Evolutionary conservation across 2,113 vertebrate genomes (phyloP).

Genomic region (Notothenia coriiceps): DNA sequence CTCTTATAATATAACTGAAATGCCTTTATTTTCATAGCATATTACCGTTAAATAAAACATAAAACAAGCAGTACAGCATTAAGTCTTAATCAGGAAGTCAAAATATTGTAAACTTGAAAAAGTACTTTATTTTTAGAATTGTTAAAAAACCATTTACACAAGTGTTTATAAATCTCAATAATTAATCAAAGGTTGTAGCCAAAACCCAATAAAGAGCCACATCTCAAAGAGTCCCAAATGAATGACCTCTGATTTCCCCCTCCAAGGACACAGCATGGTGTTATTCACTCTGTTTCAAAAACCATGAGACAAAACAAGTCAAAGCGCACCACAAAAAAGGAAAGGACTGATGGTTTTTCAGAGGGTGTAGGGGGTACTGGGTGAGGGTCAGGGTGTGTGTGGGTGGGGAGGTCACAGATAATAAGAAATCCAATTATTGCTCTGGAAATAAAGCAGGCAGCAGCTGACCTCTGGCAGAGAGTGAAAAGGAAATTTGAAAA

Average conservation of each 20-base stretch:
- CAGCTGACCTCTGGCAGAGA: conserved; percentile 2
- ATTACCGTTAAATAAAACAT: no score
- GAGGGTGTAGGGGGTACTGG: neutral
- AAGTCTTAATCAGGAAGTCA: no score
- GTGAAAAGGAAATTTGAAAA: conserved; percentile 8
- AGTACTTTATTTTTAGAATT: neutral
- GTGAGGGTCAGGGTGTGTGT: conserved; percentile 8
- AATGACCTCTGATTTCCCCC: neutral
- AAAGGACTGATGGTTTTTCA: conserved; percentile 15
- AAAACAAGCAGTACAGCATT: no score
- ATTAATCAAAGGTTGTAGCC: neutral
- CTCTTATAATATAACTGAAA: no score
- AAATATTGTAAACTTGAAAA: no score
- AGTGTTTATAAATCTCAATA: neutral
- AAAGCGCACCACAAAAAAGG: neutral
- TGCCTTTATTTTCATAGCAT: no score
- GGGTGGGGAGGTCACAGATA: conserved; percentile 31
- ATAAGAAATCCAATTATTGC: conserved; percentile 54
- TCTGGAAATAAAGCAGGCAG: neutral
- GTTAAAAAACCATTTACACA: neutral
- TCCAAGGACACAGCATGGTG: neutral
- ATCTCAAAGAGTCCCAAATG: neutral
- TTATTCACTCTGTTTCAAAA: neutral
- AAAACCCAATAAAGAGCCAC: neutral
- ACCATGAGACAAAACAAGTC: neutral